These are phyloP conservation scores for Dynastes hyllus DNA, from an alignment of 2,888 invertebrate species.

Conservation along the genomic window DNA sequence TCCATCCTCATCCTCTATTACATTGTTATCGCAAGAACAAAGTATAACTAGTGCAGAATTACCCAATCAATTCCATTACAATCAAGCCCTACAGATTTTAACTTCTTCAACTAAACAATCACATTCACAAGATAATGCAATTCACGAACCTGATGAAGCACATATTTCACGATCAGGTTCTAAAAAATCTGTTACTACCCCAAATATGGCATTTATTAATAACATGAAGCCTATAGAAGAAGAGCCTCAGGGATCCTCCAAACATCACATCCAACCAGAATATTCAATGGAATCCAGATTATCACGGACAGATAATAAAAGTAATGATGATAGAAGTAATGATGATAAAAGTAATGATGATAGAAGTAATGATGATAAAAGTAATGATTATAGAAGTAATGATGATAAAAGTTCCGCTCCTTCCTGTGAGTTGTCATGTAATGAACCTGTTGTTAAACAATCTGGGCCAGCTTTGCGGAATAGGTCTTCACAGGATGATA, in stretches of 20 bases:
- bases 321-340: background rate
- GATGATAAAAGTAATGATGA: too few species aligned
- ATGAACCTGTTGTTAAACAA: too few species aligned
- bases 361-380: too few species aligned
- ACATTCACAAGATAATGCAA: slow-evolving; percentile 6
- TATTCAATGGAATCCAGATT: background rate
- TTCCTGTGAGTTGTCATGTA: background rate
- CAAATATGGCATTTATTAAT: background rate
- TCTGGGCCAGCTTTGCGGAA: too few species aligned
- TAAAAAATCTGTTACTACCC: background rate
- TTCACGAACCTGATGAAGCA: background rate
- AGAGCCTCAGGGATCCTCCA: background rate
- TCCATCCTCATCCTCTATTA: background rate
- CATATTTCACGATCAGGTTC: background rate
- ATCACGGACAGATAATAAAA: background rate
- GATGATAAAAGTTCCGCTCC: background rate
- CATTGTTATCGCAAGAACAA: background rate
- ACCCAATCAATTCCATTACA: background rate
- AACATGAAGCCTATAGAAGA: slow-evolving; percentile 28
- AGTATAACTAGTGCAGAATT: background rate
- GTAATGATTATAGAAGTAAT: too few species aligned
- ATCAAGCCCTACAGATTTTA: slow-evolving; percentile 11
- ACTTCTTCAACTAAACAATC: background rate
- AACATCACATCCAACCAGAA: background rate
- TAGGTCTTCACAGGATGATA: too few species aligned